phyloP scores from a whole-genome alignment of 2,113 vertebrate genomes.

The Tragelaphus scriptus region DNA sequence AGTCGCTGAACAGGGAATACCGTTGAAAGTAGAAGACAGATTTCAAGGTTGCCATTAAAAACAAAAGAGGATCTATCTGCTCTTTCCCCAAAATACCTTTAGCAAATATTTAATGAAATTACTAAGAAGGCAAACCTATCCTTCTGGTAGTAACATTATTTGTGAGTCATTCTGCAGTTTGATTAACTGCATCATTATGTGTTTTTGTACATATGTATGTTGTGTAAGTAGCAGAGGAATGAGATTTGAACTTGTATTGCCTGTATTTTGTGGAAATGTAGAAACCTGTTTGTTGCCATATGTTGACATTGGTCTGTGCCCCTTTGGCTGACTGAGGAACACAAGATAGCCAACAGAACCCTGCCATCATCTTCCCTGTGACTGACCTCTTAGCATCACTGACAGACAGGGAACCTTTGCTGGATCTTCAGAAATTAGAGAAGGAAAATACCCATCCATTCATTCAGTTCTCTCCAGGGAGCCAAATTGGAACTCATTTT shows the following conservation, averaged over 20 bases:
- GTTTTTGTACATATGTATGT: background rate
- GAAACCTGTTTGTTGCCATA: background rate
- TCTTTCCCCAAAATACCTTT: background rate
- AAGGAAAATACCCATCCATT: background rate
- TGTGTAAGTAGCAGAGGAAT: background rate
- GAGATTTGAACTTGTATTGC: background rate
- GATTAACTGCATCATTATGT: background rate
- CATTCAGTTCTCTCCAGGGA: conserved; percentile 7
- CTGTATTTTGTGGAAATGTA: background rate
- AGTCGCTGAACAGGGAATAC: background rate
- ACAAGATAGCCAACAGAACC: background rate
- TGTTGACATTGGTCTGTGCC: background rate
- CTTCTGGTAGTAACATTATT: background rate
- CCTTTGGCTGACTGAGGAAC: background rate
- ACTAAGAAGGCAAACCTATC: background rate
- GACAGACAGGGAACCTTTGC: background rate
- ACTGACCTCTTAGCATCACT: background rate
- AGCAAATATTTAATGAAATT: background rate
- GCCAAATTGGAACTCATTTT: background rate
- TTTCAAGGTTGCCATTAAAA: background rate
- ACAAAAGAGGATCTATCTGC: background rate
- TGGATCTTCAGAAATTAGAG: background rate
- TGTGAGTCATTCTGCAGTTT: background rate
- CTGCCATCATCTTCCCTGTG: background rate
- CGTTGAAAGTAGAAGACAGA: background rate